Evolutionary conservation across 92 coral and sea anemone genomes (phyloP), one percentile per base, ranked within the genome.

Genomic region (Porites lobata): DNA sequence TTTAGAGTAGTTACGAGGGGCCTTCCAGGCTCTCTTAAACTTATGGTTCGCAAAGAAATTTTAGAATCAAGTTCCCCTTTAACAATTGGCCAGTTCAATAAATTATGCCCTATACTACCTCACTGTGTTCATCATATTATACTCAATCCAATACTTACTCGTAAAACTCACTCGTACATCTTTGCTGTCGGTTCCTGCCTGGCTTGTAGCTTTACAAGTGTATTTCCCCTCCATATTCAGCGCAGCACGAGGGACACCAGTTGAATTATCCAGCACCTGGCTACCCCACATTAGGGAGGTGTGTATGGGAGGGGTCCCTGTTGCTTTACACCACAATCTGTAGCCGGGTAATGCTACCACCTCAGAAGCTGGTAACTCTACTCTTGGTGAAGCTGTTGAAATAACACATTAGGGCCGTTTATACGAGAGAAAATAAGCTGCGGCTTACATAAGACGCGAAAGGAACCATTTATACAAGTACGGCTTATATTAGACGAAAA

Each of bases 131-230:
- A 58, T 58, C 14, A 58, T 3, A 58, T 17, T 11, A 58, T 24
- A 67, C 14, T 8, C 7, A 22, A 67, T 22, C 9, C 72, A 20
- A 9, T 56, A 54, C 68, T 76, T 20, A 76, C 80, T 63, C 8
- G 80, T 59, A 43, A 76, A 76, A 38, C 12, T 58, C 22, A 76
- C 80, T 26, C 19, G 13, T 8, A 76, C 19, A 1, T 76, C 80
- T 26, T 76, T 57, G 24, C 6, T 58, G 52, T 76, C 80, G 3
- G 50, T 26, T 59, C 80, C 80, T 24, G 26, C 29, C 68, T 26
- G 67, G 80, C 57, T 76, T n/a, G 12, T 76, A 17, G 80, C 80
- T 54, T 76, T 63, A 17, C 80, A 76, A 26, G 15, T 15, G 53
- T 76, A 76, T 57, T 58, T 58, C 59, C 80, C 80, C 59, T 76